A percentile compares a stretch with the other conserved stretches of the same genome.
Evolutionary conservation across 1,140 invertebrate species (phyloP).

Genomic region (Charaxes varanes): DNA sequence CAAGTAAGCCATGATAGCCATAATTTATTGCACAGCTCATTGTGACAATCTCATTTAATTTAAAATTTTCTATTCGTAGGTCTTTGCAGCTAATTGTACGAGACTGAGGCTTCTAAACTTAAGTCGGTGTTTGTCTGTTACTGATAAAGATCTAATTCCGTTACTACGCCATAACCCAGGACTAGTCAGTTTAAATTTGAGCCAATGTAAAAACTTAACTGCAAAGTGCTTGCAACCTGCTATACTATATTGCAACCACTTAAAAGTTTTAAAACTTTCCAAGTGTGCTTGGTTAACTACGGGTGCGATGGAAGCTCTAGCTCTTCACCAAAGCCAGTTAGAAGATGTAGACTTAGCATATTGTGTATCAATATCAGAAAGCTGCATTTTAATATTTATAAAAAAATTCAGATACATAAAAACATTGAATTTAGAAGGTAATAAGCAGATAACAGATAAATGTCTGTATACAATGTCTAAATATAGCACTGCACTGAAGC

Average conservation of each 20-base stretch:
- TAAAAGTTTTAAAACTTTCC: slow-evolving; percentile 69
- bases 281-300: slow-evolving; percentile 75
- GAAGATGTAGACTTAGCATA: slow-evolving; percentile 75
- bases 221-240: slow-evolving; percentile 74
- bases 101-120: slow-evolving; percentile 70
- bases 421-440: slow-evolving; percentile 72
- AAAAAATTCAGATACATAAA: slow-evolving; percentile 72
- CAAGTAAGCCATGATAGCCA: slow-evolving; percentile 44
- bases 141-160: slow-evolving; percentile 69
- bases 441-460: slow-evolving; percentile 73
- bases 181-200: slow-evolving; percentile 71
- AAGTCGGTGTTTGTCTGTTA: slow-evolving; percentile 63
- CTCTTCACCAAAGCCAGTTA: slow-evolving; percentile 71
- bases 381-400: slow-evolving; percentile 74
- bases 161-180: slow-evolving; percentile 66
- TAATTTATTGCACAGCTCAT: too few relatives aligned
- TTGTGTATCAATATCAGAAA: slow-evolving; percentile 70
- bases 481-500: slow-evolving; percentile 66
- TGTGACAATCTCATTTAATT: slow-evolving; percentile 4
- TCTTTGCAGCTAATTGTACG: slow-evolving; percentile 62
- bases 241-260: slow-evolving; percentile 73
- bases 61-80: slow-evolving; percentile 50
- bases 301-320: slow-evolving; percentile 73
- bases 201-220: slow-evolving; percentile 73
- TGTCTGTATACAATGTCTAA: slow-evolving; percentile 73